A percentile compares a stretch with the other conserved stretches of the same genome.
Conservation (phyloP, 2,113 vertebrate genomes). For the Salvelinus fontinalis region DNA sequence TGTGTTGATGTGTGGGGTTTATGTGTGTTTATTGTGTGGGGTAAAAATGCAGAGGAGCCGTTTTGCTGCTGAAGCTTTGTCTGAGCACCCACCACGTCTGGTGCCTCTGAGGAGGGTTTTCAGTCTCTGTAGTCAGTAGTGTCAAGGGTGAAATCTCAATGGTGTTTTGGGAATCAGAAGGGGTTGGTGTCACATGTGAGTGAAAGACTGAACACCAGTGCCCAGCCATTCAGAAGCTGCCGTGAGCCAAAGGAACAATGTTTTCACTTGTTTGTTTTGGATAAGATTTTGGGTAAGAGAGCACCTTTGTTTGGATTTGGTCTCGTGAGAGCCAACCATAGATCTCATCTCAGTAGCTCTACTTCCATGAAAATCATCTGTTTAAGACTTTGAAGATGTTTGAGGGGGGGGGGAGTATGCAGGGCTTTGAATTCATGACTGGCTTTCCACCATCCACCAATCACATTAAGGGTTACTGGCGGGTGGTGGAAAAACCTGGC, state of each 20-base stretch:
- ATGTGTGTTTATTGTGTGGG: neutral
- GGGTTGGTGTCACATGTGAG: neutral
- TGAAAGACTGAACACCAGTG: neutral
- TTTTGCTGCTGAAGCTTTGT: neutral
- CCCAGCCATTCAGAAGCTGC: neutral
- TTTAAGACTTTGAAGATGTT: neutral
- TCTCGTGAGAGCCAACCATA: neutral
- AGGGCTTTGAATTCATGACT: slow-evolving; percentile 7
- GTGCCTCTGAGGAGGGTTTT: neutral
- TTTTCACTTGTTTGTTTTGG: neutral
- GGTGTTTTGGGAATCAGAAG: neutral
- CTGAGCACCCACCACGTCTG: neutral
- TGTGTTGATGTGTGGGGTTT: neutral
- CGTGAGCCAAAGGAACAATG: too few relatives aligned
- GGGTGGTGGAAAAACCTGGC: slow-evolving; percentile 12
- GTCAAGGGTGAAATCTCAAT: neutral
- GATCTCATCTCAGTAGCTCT: neutral
- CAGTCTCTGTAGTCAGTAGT: neutral
- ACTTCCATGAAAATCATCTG: slow-evolving; percentile 1
- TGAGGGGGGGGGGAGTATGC: too few relatives aligned
- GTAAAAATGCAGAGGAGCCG: neutral
- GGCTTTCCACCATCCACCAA: slow-evolving; percentile 10
- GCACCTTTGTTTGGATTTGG: neutral
- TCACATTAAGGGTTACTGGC: slow-evolving; percentile 31
- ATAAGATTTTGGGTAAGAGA: neutral